phyloP scores from a whole-genome alignment of 2,888 invertebrate genomes.

The Iphiclides podalirius region DNA sequence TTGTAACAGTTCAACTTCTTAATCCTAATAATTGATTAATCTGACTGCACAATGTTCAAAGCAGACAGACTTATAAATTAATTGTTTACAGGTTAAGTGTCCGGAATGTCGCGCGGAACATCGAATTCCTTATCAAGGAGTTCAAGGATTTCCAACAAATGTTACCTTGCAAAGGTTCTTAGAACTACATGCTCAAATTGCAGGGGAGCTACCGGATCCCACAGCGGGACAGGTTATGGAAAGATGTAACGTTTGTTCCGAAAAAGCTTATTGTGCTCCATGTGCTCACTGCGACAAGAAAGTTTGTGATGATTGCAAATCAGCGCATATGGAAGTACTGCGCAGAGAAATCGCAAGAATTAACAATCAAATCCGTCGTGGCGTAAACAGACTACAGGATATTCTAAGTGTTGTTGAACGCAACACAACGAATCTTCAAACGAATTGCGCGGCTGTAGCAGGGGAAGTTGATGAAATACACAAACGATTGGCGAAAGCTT shows the following conservation, averaged over 20 bases:
- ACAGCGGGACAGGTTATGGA: constrained; percentile 96
- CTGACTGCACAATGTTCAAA: too few relatives aligned
- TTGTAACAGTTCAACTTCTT: too few relatives aligned
- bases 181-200: constrained; percentile 95
- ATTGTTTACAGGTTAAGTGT: constrained; percentile 89
- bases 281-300: constrained; percentile 99
- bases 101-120: constrained; percentile 99
- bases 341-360: constrained; percentile 94
- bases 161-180: constrained; percentile 96
- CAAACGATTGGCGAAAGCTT: constrained; percentile 90
- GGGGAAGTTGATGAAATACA: constrained; percentile 97
- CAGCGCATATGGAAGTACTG: constrained; percentile 97
- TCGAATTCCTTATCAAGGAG: constrained; percentile 96
- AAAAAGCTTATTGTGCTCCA: constrained; percentile 91
- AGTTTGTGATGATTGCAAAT: constrained; percentile 97
- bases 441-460: constrained; percentile 93
- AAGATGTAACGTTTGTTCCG: constrained; percentile 94
- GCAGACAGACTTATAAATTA: too few relatives aligned
- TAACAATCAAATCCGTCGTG: constrained; percentile 93
- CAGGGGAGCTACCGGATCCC: constrained; percentile 94
- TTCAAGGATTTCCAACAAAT: constrained; percentile 96
- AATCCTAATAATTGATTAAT: too few relatives aligned
- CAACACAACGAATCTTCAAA: constrained; percentile 91
- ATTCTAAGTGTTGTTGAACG: constrained; percentile 91
- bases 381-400: constrained; percentile 93